Percentiles rank a stretch among this genome's conserved stretches.
These are phyloP conservation scores for Cyprinodon diabolis DNA, from an alignment of 2,797 vertebrate genomes.

Conservation along the genomic window DNA sequence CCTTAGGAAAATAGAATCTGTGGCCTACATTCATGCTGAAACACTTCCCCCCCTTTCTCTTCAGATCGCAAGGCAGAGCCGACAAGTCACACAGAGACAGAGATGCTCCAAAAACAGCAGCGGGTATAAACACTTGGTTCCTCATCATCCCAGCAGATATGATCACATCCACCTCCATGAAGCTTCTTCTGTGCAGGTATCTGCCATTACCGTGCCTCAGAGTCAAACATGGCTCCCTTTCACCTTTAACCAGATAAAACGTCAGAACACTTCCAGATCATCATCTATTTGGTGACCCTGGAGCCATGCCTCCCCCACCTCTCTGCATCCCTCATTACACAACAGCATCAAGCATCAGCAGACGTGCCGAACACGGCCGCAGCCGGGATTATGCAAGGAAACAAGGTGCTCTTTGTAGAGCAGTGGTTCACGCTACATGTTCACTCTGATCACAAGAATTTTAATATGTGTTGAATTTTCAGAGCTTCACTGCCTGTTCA, in stretches of 20 bases:
- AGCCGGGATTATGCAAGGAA: constrained; percentile 45
- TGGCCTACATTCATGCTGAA: constrained; percentile 67
- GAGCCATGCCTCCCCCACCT: constrained; percentile 13
- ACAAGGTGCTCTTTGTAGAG: constrained; percentile 59
- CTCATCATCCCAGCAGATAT: constrained; percentile 27
- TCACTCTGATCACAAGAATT: constrained; percentile 37
- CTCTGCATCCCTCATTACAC: constrained; percentile 51
- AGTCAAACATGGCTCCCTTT: constrained; percentile 1
- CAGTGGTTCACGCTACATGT: constrained; percentile 11
- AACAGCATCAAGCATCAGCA: constrained; percentile 33
- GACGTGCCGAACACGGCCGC: constrained; percentile 9
- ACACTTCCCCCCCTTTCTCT: constrained; percentile 39
- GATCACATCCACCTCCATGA: constrained; percentile 1
- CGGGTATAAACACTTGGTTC: constrained; percentile 23
- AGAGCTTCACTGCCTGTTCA: background rate
- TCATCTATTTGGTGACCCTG: constrained; percentile 39
- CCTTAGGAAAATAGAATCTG: constrained; percentile 41
- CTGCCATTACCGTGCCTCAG: constrained; percentile 11
- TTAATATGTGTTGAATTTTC: constrained; percentile 34
- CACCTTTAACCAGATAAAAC: constrained; percentile 34
- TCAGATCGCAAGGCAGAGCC: constrained; percentile 46
- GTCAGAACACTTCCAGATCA: constrained; percentile 27
- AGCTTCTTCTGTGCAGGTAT: constrained; percentile 25
- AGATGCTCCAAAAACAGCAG: constrained; percentile 20
- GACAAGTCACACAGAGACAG: constrained; percentile 37